Base-by-base conservation (phyloP, 2,113 vertebrate species). In the Stictonetta naevosa region DNA sequence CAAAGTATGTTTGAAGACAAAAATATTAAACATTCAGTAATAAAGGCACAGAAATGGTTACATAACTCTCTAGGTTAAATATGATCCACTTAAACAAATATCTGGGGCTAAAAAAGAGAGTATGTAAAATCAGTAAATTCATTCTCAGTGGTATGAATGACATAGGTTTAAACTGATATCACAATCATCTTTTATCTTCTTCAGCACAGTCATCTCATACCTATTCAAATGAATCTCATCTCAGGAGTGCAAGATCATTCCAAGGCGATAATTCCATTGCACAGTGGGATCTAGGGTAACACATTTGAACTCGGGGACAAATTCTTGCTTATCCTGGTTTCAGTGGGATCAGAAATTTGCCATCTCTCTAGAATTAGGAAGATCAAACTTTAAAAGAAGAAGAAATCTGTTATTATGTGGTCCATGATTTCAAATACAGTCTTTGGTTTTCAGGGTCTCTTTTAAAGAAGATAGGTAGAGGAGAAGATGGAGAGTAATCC, bases 1-100 rank as follows among this genome's bases (percentile, higher is more conserved):
- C 55, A 71, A 98, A 98, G 97, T 97, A 96, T 48, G 31, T 97
- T 97, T 96, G 93, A 96, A 96, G 75, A 96, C 96, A 95, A 98
- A 98, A 97, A 97, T 92, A 91, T 95, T 91, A 92, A 97, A 44
- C 36, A 85, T 96, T 97, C 83, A 64, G 83, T 95, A 97, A 97
- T 87, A 96, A 97, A 97, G 90, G 58, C 94, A 95, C 25, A 90
- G 62, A 88, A 94, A 86, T 83, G 2, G 97, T 98, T 97, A 97
- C 91, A 92, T 97, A 97, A 97, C 90, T 94, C 94, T 10, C 40
- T 95, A 89, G 83, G 90, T 96, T 97, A 97, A 98, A 97, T 88
- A 95, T 33, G 86, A 96, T 62, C 86, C 83, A 96, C 90, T 95
- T 95, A 91, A 96, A 95, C 83, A 97, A 97, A 91, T 94, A 96